Conservation (phyloP, 1,140 invertebrate species). For the Conus ventricosus region DNA sequence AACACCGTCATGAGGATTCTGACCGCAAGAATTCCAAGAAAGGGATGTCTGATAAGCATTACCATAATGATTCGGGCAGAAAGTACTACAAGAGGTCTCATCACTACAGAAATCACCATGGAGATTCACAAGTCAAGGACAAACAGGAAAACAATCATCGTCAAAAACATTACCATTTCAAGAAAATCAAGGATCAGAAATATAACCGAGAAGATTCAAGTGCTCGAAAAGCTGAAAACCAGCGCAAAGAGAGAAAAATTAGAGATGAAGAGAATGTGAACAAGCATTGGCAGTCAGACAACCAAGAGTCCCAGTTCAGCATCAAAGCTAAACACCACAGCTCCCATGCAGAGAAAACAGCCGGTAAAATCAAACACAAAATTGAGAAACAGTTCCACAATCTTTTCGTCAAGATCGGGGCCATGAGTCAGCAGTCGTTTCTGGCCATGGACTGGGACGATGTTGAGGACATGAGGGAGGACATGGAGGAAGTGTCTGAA, state of each 20-base stretch:
- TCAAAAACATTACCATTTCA: neutral
- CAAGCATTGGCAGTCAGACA: neutral
- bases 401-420: neutral
- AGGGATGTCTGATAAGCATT: neutral
- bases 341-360: constrained; percentile 1
- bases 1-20: neutral
- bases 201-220: neutral
- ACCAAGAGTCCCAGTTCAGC: neutral
- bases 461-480: neutral
- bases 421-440: neutral
- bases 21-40: neutral
- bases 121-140: neutral
- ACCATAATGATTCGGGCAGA: neutral
- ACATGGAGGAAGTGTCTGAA: neutral
- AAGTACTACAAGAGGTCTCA: neutral
- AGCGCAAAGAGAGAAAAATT: neutral
- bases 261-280: neutral
- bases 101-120: neutral
- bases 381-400: constrained; percentile 3
- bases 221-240: neutral
- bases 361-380: neutral
- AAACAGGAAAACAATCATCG: neutral
- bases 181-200: neutral
- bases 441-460: neutral
- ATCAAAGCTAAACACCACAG: constrained; percentile 15